A percentile compares a stretch with the other conserved stretches of the same genome.
Conservation (phyloP, 2,888 invertebrate species). For the Melanotus villosus region DNA sequence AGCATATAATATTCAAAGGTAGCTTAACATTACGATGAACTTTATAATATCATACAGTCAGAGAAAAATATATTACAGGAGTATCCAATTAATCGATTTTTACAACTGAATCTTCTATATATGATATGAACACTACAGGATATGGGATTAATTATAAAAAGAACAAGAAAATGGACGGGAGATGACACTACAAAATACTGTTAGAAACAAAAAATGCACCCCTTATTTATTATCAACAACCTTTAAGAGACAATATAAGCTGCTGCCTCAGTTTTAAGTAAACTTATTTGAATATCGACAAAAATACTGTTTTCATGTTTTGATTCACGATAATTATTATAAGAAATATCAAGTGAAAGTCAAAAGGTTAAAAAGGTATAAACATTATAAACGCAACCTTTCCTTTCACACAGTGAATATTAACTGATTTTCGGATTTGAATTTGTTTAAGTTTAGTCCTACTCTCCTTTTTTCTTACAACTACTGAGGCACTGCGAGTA, state of each 20-base stretch:
- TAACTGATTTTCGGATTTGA: constrained; percentile 7
- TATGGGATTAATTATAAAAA: constrained; percentile 4
- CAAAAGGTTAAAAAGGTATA: not conserved
- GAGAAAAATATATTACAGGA: constrained; percentile 31
- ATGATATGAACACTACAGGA: not conserved
- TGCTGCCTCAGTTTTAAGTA: not conserved
- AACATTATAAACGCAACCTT: not conserved
- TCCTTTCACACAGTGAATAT: not conserved
- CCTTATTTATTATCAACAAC: not conserved
- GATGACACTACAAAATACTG: constrained; percentile 15
- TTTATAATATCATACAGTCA: constrained; percentile 35
- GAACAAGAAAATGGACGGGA: constrained; percentile 19
- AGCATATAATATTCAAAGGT: too few relatives aligned
- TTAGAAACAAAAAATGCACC: not conserved
- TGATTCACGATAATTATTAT: not conserved
- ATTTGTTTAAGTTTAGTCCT: constrained; percentile 15
- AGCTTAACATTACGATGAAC: constrained; percentile 16
- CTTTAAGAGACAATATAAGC: not conserved
- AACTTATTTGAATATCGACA: not conserved
- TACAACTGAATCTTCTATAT: not conserved
- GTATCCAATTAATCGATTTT: not conserved
- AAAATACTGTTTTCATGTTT: not conserved
- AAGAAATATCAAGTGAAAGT: not conserved
- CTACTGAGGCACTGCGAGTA: constrained; percentile 42
- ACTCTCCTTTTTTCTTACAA: constrained; percentile 12